phyloP scores from a whole-genome alignment of 2,888 invertebrate species.

The Drosophila infuscata region DNA sequence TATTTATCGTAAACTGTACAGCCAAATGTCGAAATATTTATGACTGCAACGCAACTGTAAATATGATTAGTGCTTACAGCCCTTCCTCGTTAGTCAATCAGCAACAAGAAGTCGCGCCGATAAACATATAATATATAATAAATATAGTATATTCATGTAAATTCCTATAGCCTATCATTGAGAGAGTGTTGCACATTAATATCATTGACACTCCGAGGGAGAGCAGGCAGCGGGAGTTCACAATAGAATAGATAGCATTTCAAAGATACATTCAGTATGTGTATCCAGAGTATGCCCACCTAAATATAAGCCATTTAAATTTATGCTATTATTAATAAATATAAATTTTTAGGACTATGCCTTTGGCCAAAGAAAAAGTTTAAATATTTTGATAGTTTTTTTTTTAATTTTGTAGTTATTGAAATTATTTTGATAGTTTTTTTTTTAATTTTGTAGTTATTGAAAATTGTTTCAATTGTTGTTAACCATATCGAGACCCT shows the following conservation, averaged over 20 bases:
- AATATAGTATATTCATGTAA: background rate
- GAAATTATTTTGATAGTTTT: background rate
- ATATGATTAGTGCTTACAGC: slow-evolving; percentile 14
- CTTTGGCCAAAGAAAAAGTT: no score
- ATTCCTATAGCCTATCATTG: background rate
- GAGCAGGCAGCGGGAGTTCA: background rate
- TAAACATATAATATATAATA: slow-evolving; percentile 31
- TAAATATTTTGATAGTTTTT: background rate
- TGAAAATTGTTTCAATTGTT: background rate
- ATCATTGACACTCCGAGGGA: slow-evolving; percentile 54
- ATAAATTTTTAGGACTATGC: background rate
- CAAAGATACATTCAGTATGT: background rate
- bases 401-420: background rate
- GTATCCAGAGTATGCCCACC: background rate
- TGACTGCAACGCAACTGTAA: slow-evolving; percentile 25
- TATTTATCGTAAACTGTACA: slow-evolving; percentile 68
- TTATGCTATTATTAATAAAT: no score
- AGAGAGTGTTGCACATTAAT: slow-evolving; percentile 41
- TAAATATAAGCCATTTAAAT: background rate
- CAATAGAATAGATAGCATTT: slow-evolving; percentile 8
- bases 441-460: background rate
- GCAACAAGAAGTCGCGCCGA: slow-evolving; percentile 31
- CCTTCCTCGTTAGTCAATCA: slow-evolving; percentile 67
- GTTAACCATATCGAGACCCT: background rate
- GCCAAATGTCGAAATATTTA: slow-evolving; percentile 63